Conservation (phyloP, 2,888 invertebrate genomes). For the Lycia hirtaria region DNA sequence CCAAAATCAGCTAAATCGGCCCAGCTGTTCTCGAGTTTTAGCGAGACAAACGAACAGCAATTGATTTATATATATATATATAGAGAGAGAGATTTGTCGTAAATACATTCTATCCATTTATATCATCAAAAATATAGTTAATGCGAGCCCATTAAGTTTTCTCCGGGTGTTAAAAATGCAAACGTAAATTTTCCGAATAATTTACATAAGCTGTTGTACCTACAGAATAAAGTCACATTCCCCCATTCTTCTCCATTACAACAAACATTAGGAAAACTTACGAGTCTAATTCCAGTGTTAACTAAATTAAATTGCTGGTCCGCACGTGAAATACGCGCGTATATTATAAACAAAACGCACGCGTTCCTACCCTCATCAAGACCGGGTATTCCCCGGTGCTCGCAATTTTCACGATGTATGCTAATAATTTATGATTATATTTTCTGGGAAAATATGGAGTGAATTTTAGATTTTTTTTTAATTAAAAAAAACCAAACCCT, state of each 20-base stretch:
- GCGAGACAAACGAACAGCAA: no score
- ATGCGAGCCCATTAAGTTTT: background rate
- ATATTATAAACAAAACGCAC: slow-evolving; percentile 36
- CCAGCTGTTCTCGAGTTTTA: no score
- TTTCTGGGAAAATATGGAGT: background rate
- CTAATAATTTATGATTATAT: slow-evolving; percentile 12
- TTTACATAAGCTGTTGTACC: background rate
- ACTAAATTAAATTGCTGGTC: slow-evolving; percentile 38
- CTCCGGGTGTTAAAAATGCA: background rate
- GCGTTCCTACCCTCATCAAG: slow-evolving; percentile 33
- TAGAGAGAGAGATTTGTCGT: no score
- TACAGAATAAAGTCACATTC: slow-evolving; percentile 3
- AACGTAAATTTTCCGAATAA: background rate
- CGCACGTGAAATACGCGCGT: slow-evolving; percentile 7
- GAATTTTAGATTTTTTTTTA: background rate
- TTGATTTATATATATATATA: no score
- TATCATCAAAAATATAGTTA: no score
- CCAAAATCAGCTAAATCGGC: no score
- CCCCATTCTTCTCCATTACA: slow-evolving; percentile 15
- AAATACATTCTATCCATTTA: no score
- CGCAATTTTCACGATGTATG: slow-evolving; percentile 12
- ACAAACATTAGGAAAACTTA: slow-evolving; percentile 29
- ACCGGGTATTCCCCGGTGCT: slow-evolving; percentile 14
- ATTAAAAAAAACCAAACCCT: no score
- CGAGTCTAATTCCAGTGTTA: slow-evolving; percentile 35